Evolutionary conservation across 2,888 invertebrate genomes (phyloP).

Genomic region (Notodonta dromedarius): DNA sequence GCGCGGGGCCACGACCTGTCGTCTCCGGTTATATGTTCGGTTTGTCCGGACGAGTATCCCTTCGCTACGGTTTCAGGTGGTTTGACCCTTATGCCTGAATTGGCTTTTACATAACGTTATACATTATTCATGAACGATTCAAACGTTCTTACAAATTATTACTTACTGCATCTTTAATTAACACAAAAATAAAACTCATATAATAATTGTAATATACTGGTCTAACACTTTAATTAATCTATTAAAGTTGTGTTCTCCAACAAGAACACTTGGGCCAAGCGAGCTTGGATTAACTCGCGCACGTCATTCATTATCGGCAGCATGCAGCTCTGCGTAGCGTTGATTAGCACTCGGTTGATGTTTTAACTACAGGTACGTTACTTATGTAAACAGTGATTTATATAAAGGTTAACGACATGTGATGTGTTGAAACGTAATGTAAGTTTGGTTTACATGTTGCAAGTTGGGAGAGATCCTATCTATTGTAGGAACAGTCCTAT

Average conservation of each 20-base stretch:
- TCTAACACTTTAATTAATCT: neutral
- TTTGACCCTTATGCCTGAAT: conserved; percentile 43
- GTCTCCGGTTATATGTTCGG: conserved; percentile 45
- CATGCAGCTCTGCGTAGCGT: conserved; percentile 41
- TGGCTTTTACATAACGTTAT: conserved; percentile 37
- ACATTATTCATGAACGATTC: conserved; percentile 38
- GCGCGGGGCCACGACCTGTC: conserved; percentile 44
- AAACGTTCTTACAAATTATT: conserved; percentile 9
- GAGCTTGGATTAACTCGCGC: conserved; percentile 20
- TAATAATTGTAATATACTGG: no score
- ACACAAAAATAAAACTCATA: no score
- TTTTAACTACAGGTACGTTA: conserved; percentile 41
- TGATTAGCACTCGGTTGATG: conserved; percentile 47
- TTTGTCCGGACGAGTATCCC: conserved; percentile 44
- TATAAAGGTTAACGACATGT: conserved; percentile 55
- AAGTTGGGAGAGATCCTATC: conserved; percentile 42
- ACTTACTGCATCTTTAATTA: no score
- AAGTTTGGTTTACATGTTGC: conserved; percentile 46
- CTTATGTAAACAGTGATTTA: conserved; percentile 53
- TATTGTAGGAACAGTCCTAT: neutral
- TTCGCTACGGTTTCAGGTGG: conserved; percentile 46
- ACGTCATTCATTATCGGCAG: conserved; percentile 31
- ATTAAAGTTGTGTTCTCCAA: neutral
- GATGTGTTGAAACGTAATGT: conserved; percentile 46
- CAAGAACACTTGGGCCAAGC: conserved; percentile 22